Base-by-base conservation (phyloP, 1,140 invertebrate genomes). In the Anthonomus grandis region DNA sequence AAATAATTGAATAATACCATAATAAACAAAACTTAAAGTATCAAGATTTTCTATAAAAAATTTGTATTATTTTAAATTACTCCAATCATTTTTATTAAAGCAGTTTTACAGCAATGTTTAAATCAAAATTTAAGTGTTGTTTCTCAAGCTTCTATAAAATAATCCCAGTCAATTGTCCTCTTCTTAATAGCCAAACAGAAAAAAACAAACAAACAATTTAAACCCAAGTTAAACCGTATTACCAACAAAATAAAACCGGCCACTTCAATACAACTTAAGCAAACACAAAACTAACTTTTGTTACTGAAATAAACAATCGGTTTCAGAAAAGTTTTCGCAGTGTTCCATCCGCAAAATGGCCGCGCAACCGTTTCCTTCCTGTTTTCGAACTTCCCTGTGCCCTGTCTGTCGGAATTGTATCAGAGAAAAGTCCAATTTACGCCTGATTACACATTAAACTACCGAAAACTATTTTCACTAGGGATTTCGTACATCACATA, bases 241-340 rank as follows among this genome's bases (percentile, higher is more conserved):
- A 24, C 4, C 42, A 22, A 24, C 22, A 45, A 45, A 24, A 25
- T 45, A 45, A 45, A 45, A 24, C 42, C 27, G n/a, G 18, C 22
- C 18, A 24, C 21, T 24, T 24, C 42, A 45, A 3, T 45, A 45
- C n/a, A 45, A 45, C 42, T 45, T 45, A 4, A 42, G 27, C 42
- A 45, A 45, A 45, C 22, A 22, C 15, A 25, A 45, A 25, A 24
- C 42, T 25, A 45, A 45, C 42, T 45, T 45, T 45, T 45, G 42
- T 45, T 23, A 21, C 21, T 24, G 42, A 45, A 45, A 45, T 45
- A 45, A 24, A 45, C 42, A 45, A 45, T 45, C 22, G 27, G 42
- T 22, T 45, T 17, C 22, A 25, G 42, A 25, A 45, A 45, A 45
- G 19, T 45, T 45, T 45, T 45, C 42, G n/a, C 27, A 24, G 6